These are phyloP conservation scores for Brachynemurus nebulosus DNA, from an alignment of 2,888 invertebrate genomes.

Conservation along the genomic window DNA sequence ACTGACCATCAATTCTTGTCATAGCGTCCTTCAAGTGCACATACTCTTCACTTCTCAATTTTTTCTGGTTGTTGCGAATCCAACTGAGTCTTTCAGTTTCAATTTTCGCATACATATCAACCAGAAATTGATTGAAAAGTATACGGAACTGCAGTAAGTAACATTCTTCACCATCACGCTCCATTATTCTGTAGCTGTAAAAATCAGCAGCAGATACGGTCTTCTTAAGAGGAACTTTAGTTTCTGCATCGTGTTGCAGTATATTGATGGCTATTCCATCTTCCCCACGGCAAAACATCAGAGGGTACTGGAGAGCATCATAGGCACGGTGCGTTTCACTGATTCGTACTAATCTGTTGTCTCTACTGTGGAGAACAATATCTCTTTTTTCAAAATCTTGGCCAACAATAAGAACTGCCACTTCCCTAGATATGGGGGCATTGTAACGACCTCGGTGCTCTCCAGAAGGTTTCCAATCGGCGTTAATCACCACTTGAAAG, in stretches of 20 bases:
- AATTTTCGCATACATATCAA: slow-evolving; percentile 21
- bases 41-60: slow-evolving; percentile 7
- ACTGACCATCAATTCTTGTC: not conserved
- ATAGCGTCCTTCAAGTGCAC: slow-evolving; percentile 3
- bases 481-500: slow-evolving; percentile 2
- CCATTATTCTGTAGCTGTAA: slow-evolving; percentile 19
- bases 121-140: slow-evolving; percentile 21
- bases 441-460: not conserved
- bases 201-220: slow-evolving; percentile 15
- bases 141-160: slow-evolving; percentile 13
- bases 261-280: slow-evolving; percentile 17
- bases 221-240: slow-evolving; percentile 9
- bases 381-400: slow-evolving; percentile 3
- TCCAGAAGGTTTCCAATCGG: not conserved
- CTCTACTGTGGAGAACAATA: slow-evolving; percentile 3
- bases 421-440: not conserved
- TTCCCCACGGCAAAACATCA: slow-evolving; percentile 21
- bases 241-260: slow-evolving; percentile 11
- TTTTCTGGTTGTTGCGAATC: slow-evolving; percentile 16
- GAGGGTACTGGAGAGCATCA: slow-evolving; percentile 23
- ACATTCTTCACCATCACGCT: slow-evolving; percentile 14
- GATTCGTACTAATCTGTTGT: not conserved
- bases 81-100: slow-evolving; percentile 4
- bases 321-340: slow-evolving; percentile 17
- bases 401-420: not conserved